phyloP scores from a whole-genome alignment of 2,888 invertebrate genomes.

The Carterocephalus palaemon region DNA sequence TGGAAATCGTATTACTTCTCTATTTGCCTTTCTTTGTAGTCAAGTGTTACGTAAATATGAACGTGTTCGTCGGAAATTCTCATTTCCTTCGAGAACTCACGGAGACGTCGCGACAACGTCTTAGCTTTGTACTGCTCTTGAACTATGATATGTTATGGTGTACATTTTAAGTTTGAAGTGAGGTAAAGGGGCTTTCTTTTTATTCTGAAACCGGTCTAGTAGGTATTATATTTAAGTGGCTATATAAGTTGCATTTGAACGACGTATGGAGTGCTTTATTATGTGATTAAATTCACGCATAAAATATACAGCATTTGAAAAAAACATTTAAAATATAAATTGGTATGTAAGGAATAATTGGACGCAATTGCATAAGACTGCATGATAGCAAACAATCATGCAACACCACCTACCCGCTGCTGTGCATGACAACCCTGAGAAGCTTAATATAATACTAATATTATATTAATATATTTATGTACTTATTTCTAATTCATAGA shows the following conservation, averaged over 20 bases:
- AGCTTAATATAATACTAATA: too few relatives aligned
- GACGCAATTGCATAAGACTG: too few relatives aligned
- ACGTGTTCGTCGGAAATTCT: slow-evolving; percentile 69
- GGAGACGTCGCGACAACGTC: slow-evolving; percentile 41
- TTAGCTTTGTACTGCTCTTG: slow-evolving; percentile 34
- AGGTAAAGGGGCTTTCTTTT: slow-evolving; percentile 3
- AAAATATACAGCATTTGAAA: neutral
- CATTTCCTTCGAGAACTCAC: slow-evolving; percentile 67
- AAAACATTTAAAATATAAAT: neutral
- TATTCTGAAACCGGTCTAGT: slow-evolving; percentile 3
- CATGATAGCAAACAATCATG: too few relatives aligned
- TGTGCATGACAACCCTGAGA: too few relatives aligned
- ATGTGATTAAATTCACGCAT: too few relatives aligned
- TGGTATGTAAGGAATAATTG: too few relatives aligned
- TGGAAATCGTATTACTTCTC: slow-evolving; percentile 76
- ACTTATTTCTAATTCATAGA: too few relatives aligned
- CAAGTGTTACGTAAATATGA: slow-evolving; percentile 76
- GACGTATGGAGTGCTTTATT: too few relatives aligned
- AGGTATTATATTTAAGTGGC: too few relatives aligned
- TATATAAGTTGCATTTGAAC: too few relatives aligned
- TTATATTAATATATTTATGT: too few relatives aligned
- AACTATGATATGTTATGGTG: slow-evolving; percentile 35
- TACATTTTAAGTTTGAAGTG: slow-evolving; percentile 28
- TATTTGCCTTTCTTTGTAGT: slow-evolving; percentile 77
- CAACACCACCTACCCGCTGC: too few relatives aligned